A percentile compares a stretch with the other conserved stretches of the same genome.
Conservation (phyloP, 2,113 vertebrate species). For the Ailuropoda melanoleuca region DNA sequence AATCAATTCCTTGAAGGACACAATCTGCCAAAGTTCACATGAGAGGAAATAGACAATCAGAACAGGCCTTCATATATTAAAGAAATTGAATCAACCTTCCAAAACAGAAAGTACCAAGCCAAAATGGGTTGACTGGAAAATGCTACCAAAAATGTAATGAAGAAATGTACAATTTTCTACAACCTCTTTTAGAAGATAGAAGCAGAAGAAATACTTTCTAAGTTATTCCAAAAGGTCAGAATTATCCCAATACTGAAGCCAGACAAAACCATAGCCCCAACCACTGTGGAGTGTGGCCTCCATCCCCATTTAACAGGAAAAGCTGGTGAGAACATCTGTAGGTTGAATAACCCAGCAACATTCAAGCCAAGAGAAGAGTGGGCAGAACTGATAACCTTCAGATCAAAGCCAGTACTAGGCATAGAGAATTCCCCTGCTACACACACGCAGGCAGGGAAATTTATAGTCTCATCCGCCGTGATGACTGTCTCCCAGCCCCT, state of each 20-base stretch:
- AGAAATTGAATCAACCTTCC: background rate
- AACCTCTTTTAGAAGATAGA: background rate
- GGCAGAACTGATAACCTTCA: background rate
- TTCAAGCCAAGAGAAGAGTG: too few relatives aligned
- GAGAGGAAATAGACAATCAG: background rate
- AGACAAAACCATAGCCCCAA: background rate
- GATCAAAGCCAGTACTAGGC: background rate
- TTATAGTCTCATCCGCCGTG: background rate
- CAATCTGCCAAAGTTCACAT: background rate
- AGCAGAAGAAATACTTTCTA: background rate
- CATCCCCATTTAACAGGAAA: background rate
- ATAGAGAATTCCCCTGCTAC: background rate
- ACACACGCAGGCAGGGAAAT: background rate
- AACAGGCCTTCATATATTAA: background rate
- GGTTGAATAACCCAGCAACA: background rate
- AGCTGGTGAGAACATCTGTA: background rate
- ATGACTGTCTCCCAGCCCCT: background rate
- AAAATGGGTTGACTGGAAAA: background rate
- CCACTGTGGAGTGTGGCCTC: background rate
- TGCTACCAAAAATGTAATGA: background rate
- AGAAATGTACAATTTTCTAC: background rate
- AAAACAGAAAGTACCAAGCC: background rate
- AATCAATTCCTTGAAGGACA: background rate
- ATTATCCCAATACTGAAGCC: background rate
- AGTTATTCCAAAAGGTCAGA: background rate